Evolutionary conservation across 2,113 vertebrate species (phyloP).

Genomic region (human (Homo sapiens)): GRCh38 chr2:37374001-37374500

Average conservation of each 20-base stretch:
- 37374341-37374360: neutral
- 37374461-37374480: neutral
- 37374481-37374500: too few species aligned
- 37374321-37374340: neutral
- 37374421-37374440: neutral
- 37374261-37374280: neutral
- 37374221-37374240: neutral
- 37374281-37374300: neutral
- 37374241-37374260: neutral
- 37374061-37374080: neutral
- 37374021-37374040: neutral
- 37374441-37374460: too few species aligned
- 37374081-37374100: neutral
- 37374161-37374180: neutral
- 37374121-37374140: neutral
- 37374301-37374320: neutral
- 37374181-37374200: neutral
- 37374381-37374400: neutral
- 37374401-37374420: constrained; percentile 8
- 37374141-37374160: neutral
- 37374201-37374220: neutral
- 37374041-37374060: neutral
- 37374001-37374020: neutral
- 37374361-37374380: neutral
- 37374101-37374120: neutral